Percentiles rank a stretch among this genome's conserved stretches.
Evolutionary conservation across 2,888 invertebrate genomes (phyloP).

Genomic region (Plagodis dolabraria): DNA sequence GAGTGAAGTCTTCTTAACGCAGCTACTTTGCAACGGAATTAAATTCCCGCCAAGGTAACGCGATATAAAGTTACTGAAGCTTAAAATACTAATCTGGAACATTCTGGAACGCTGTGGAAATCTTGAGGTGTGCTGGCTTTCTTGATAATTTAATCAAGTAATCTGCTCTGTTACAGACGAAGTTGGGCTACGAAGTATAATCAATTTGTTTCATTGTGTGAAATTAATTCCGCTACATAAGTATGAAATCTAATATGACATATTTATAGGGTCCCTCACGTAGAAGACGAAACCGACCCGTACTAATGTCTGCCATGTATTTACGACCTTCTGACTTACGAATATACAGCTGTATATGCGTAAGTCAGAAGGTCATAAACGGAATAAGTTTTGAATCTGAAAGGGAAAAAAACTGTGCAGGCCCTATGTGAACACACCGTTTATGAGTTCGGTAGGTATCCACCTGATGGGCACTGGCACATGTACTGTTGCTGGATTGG

Average conservation of each 20-base stretch:
- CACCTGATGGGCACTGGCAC: too few species aligned
- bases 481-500: too few species aligned
- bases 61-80: slow-evolving; percentile 5
- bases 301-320: too few species aligned
- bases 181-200: slow-evolving; percentile 2
- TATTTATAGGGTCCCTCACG: too few species aligned
- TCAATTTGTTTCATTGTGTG: slow-evolving; percentile 9
- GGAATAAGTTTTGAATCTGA: too few species aligned
- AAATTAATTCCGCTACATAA: not conserved
- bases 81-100: slow-evolving; percentile 6
- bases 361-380: too few species aligned
- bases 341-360: too few species aligned
- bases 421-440: too few species aligned
- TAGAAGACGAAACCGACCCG: too few species aligned
- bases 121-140: slow-evolving; percentile 10
- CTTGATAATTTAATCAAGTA: slow-evolving; percentile 19
- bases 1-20: not conserved
- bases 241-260: not conserved
- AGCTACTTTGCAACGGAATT: slow-evolving; percentile 3
- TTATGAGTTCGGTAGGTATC: too few species aligned
- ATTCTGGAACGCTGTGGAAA: not conserved
- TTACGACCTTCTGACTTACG: too few species aligned
- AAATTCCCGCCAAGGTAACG: slow-evolving; percentile 2
- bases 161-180: slow-evolving; percentile 5
- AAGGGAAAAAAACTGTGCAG: too few species aligned